Evolutionary conservation across 2,888 invertebrate species (phyloP).

Genomic region (Ormyrus pomaceus): DNA sequence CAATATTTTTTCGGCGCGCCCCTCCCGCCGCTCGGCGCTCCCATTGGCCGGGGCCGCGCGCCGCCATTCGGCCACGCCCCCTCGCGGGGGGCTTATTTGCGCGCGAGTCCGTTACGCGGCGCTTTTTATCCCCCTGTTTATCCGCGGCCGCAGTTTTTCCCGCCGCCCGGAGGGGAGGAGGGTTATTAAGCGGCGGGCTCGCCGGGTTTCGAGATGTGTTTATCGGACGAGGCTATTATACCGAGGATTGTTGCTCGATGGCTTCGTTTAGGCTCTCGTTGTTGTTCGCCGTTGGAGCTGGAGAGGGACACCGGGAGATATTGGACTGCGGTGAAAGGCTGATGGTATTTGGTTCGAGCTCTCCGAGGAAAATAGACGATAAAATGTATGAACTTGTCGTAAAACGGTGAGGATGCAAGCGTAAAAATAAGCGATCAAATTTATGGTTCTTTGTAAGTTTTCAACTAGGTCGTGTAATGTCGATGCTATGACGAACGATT

Average conservation of each 20-base stretch:
- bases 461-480: too few species aligned
- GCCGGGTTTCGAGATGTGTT: conserved; percentile 7
- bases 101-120: conserved; percentile 21
- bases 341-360: too few species aligned
- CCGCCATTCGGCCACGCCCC: conserved; percentile 50
- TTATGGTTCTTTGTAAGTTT: too few species aligned
- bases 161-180: background rate
- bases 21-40: conserved; percentile 43
- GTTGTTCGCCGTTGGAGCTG: conserved; percentile 2
- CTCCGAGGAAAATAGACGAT: too few species aligned
- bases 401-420: too few species aligned
- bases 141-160: too few species aligned
- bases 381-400: too few species aligned
- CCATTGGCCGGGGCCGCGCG: conserved; percentile 60
- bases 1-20: conserved; percentile 72
- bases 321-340: too few species aligned
- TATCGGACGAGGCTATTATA: background rate
- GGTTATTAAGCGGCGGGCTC: background rate
- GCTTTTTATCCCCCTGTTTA: background rate
- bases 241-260: background rate
- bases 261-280: background rate
- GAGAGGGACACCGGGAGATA: too few species aligned
- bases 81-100: conserved; percentile 25
- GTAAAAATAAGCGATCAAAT: too few species aligned
- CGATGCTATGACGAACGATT: too few species aligned